These are phyloP conservation scores for Neomorphus geoffroyi DNA, from an alignment of 2,797 vertebrate species.

Conservation along the genomic window DNA sequence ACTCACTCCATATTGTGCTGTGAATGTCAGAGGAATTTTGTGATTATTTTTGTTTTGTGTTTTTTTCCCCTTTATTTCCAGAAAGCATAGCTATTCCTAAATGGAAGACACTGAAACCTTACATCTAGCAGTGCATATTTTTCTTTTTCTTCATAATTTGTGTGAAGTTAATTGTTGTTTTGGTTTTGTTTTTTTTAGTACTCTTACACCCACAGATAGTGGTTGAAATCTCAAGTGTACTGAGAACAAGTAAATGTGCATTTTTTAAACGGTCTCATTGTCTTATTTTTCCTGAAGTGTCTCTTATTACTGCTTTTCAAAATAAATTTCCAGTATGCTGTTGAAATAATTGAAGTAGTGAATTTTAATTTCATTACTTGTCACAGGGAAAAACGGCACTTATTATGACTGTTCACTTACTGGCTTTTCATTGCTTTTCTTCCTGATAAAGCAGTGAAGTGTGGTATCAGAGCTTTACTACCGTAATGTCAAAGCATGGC, in stretches of 20 bases:
- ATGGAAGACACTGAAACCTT: neutral
- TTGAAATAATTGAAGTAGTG: neutral
- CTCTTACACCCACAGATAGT: neutral
- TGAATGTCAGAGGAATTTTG: neutral
- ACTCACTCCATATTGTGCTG: neutral
- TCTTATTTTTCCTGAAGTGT: neutral
- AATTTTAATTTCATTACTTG: neutral
- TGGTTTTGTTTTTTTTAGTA: neutral
- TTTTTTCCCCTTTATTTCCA: neutral
- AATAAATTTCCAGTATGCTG: neutral
- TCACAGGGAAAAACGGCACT: neutral
- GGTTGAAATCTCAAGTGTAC: neutral
- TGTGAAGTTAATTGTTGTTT: neutral
- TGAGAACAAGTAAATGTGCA: neutral
- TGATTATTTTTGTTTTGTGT: neutral
- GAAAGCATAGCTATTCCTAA: neutral
- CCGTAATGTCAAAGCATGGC: neutral
- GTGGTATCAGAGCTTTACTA: neutral
- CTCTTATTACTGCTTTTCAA: neutral
- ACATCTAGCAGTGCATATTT: neutral
- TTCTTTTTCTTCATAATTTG: neutral
- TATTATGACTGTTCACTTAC: neutral
- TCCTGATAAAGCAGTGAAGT: neutral
- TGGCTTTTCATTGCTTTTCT: neutral
- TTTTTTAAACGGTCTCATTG: neutral